These are phyloP conservation scores for Sebastes cheni DNA, from an alignment of 2,797 vertebrate species.

Conservation along the genomic window DNA sequence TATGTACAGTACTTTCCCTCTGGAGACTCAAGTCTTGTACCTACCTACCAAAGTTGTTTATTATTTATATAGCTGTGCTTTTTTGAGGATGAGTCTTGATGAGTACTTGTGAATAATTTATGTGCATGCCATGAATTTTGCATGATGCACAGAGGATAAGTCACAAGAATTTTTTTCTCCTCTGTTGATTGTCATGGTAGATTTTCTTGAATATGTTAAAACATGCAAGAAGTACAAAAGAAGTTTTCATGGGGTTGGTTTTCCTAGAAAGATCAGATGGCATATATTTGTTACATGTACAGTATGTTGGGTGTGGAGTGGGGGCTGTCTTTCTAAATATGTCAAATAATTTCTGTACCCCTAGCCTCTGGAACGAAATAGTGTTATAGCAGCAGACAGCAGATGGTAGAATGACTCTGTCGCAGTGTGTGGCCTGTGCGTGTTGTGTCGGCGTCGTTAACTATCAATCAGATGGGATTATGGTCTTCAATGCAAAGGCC, in stretches of 20 bases:
- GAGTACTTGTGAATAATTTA: constrained; percentile 62
- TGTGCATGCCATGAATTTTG: constrained; percentile 58
- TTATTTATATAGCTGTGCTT: constrained; percentile 63
- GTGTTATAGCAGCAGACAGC: constrained; percentile 35
- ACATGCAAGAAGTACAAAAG: not conserved
- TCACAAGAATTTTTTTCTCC: constrained; percentile 6
- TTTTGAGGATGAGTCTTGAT: constrained; percentile 60
- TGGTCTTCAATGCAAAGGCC: constrained; percentile 25
- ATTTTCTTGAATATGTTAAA: constrained; percentile 27
- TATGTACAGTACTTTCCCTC: constrained; percentile 37
- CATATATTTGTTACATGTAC: not conserved
- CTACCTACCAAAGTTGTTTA: constrained; percentile 54
- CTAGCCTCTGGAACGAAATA: constrained; percentile 6
- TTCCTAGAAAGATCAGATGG: constrained; percentile 2
- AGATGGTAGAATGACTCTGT: constrained; percentile 48
- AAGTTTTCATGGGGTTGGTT: not conserved
- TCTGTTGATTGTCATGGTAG: constrained; percentile 28
- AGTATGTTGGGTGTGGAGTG: not conserved
- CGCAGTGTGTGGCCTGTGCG: constrained; percentile 2
- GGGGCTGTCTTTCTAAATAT: not conserved
- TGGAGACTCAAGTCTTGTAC: constrained; percentile 42
- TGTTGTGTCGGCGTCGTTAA: constrained; percentile 33
- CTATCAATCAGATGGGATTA: constrained; percentile 58
- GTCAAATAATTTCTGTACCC: constrained; percentile 1
- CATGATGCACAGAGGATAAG: constrained; percentile 48